Base-by-base conservation (phyloP, 2,888 invertebrate species). In the Diaprepes abbreviatus region DNA sequence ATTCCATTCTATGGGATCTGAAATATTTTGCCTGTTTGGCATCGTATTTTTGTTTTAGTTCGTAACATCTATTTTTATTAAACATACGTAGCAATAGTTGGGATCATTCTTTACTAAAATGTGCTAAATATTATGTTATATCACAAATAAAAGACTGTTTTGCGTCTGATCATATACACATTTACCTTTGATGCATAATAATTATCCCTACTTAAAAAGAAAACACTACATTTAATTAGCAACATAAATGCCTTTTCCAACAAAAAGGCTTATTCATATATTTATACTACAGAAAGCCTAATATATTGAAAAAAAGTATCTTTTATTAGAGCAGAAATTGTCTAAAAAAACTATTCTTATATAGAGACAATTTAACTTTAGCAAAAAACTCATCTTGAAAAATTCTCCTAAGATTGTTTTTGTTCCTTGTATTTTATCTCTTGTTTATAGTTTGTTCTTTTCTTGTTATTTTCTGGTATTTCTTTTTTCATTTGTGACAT, bases 111-210 rank as follows among this genome's bases (percentile, higher is more conserved):
- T n/a, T 16, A 43, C 43, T 58, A 58, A 54, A 63, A 52, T 14
- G 24, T 52, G 38, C 38, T 48, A 33, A 16, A 16, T 36, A 36
- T 17, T 50, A 54, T 52, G 24, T 28, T 63, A 21, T 63, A 63
- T 63, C 63, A 63, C 63, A 63, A 63, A 63, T 54, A 40, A 63
- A 63, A 40, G 36, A 52, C 38, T 40, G 16, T 43, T 40, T 63
- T 63, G 63, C 40, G 52, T 54, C 40, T 54, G 45, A 35, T 33
- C 17, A 33, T 52, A 24, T 52, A 63, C 40, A 62, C 36, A 50
- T 36, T 21, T 12, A 40, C 9, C 19, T 19, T 43, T 43, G 10
- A n/a, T 43, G 1, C 7, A 10, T 38, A 38, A 21, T 21, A n/a
- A n/a, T n/a, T 45, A 45, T 45, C 9, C 1, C 12, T 48, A 28